A percentile compares a stretch with the other conserved stretches of the same genome.
Evolutionary conservation across 2,797 vertebrate species (phyloP).

Genomic region (Neosalanx taihuensis): DNA sequence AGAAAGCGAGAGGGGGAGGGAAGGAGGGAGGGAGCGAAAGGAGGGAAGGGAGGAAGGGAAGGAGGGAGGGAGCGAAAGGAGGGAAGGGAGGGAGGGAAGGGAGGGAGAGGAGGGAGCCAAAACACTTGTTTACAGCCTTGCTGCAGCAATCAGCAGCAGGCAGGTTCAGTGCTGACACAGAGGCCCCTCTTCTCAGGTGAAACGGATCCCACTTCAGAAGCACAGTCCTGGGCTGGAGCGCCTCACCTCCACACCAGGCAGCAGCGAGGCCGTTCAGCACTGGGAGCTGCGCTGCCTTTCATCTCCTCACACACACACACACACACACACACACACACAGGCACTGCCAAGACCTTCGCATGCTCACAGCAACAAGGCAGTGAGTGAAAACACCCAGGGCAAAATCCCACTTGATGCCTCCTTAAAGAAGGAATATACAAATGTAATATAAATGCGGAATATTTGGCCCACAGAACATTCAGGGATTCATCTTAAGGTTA

Average conservation of each 20-base stretch:
- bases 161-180: conserved; percentile 55
- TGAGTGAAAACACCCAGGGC: too few species aligned
- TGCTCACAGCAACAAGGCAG: conserved; percentile 10
- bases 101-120: conserved; percentile 26
- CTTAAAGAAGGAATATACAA: too few species aligned
- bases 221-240: conserved; percentile 64
- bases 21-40: not conserved
- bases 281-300: conserved; percentile 64
- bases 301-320: conserved; percentile 65
- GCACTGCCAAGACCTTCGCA: too few species aligned
- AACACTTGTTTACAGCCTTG: conserved; percentile 67
- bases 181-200: conserved; percentile 64
- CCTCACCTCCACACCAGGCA: conserved; percentile 65
- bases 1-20: conserved; percentile 33
- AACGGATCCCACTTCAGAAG: conserved; percentile 69
- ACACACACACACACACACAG: conserved; percentile 18
- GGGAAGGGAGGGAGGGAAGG: not conserved
- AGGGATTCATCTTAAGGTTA: too few species aligned
- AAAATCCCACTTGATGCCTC: too few species aligned
- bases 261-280: conserved; percentile 54
- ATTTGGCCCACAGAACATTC: too few species aligned
- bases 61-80: not conserved
- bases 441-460: too few species aligned
- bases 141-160: conserved; percentile 61
- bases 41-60: not conserved